Conservation (phyloP, 2,888 invertebrate species). For the Acanthococcus lagerstroemiae region DNA sequence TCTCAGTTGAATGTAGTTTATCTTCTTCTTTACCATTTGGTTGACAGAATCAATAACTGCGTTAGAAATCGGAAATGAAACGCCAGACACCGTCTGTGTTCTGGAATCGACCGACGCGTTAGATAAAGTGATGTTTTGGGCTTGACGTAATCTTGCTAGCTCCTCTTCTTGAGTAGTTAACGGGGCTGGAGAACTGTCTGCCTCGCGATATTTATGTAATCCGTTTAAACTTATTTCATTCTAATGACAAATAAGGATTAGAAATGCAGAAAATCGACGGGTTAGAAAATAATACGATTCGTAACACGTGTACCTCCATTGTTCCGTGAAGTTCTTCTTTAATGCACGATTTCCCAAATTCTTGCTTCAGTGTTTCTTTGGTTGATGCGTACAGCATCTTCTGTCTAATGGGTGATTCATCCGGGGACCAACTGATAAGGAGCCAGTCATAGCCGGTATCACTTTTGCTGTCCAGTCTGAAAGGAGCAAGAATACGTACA, state of each 20-base stretch:
- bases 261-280: slow-evolving; percentile 44
- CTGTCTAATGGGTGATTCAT: slow-evolving; percentile 76
- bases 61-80: slow-evolving; percentile 67
- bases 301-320: slow-evolving; percentile 7
- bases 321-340: slow-evolving; percentile 92
- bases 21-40: slow-evolving; percentile 46
- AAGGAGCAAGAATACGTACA: neutral
- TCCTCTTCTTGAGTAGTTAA: slow-evolving; percentile 81
- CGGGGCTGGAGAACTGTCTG: slow-evolving; percentile 75
- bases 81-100: slow-evolving; percentile 82
- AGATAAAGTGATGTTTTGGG: slow-evolving; percentile 53
- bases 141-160: slow-evolving; percentile 62
- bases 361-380: slow-evolving; percentile 89
- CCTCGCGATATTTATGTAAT: slow-evolving; percentile 65
- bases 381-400: slow-evolving; percentile 99
- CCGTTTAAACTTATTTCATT: slow-evolving; percentile 74
- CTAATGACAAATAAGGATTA: slow-evolving; percentile 46
- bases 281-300: neutral
- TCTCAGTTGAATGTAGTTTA: slow-evolving; percentile 82
- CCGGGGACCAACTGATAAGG: slow-evolving; percentile 88
- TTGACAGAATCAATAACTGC: slow-evolving; percentile 36
- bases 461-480: slow-evolving; percentile 63
- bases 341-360: slow-evolving; percentile 89
- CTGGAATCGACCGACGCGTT: slow-evolving; percentile 71
- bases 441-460: slow-evolving; percentile 84